Conservation (phyloP, 2,888 invertebrate species). For the Andrena flavipes region DNA sequence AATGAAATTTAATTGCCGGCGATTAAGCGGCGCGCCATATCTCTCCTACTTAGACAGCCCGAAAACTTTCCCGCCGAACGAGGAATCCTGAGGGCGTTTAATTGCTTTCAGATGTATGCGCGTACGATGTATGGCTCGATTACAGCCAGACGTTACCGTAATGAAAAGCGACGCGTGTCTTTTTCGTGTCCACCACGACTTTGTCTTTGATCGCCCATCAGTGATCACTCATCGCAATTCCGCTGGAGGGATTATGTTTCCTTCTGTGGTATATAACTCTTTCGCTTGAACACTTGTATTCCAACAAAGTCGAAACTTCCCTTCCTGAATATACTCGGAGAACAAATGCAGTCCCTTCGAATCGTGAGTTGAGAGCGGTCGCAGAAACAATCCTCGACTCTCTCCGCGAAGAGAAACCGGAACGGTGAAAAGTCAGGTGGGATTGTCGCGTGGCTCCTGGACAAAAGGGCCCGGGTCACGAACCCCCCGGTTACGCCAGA, state of each 20-base stretch:
- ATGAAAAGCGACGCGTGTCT: constrained; percentile 47
- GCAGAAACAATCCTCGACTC: no score
- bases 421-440: background rate
- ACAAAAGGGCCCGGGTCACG: constrained; percentile 55
- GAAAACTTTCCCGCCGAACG: constrained; percentile 40
- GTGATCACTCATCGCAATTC: background rate
- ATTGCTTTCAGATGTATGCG: constrained; percentile 45
- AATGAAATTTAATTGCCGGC: constrained; percentile 68
- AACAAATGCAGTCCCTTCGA: no score
- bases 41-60: constrained; percentile 27
- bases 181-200: background rate
- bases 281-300: no score
- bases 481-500: constrained; percentile 27
- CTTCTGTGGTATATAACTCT: no score
- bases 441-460: constrained; percentile 51
- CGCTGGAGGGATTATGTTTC: no score
- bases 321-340: no score
- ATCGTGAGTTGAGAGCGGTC: no score
- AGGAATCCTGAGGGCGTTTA: constrained; percentile 41
- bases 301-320: no score
- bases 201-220: background rate
- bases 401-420: background rate
- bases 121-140: background rate
- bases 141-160: constrained; percentile 50
- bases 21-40: constrained; percentile 47